Evolutionary conservation across 2,113 vertebrate genomes (phyloP), one percentile per base, ranked within the genome.

Genomic region (Prunella himalayana): DNA sequence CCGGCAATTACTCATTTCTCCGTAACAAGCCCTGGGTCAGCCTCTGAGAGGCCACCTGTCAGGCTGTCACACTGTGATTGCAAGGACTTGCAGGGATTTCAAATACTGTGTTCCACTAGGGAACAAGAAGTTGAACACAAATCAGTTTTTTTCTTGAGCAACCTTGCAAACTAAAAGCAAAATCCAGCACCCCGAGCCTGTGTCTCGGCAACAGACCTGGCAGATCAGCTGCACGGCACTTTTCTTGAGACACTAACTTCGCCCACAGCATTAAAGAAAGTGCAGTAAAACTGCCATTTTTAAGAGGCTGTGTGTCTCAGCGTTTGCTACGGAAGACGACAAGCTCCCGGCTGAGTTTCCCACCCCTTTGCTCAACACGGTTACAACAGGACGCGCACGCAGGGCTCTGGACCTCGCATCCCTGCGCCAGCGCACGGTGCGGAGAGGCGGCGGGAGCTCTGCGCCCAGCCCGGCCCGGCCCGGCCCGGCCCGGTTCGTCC

Each of bases 371-470:
- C n/a, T 28, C 47, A 42, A 9, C 14, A 4, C 5, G 1, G 20
- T 19, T 9, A 28, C 25, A 27, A 6, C 11, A 37, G 10, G 14
- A 44, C 3, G 11, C 21, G 41, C 35, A 9, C 5, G 21, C 18
- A 47, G 25, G 11, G 33, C 44, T 82, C 39, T 8, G 27, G 7
- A 25, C 27, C 37, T 27, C 53, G 27, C 45, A 44, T 65, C 35
- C 25, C 28, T 0, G 1, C 7, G 1, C 3, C 27, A 11, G 3
- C 28, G 47, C 6, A 30, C 1, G 1, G n/a, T 0, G 68, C 30
- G 28, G 41, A 45, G 42, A 7, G 23, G 30, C 59, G 12, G 54
- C 28, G 5, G 30, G 10, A 54, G 15, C 33, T 21, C 59, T 6
- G 3, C 16, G 3, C 28, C 50, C 54, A 16, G 53, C 49, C 24